phyloP scores from a whole-genome alignment of 2,113 vertebrate species.

The Saguinus midas region DNA sequence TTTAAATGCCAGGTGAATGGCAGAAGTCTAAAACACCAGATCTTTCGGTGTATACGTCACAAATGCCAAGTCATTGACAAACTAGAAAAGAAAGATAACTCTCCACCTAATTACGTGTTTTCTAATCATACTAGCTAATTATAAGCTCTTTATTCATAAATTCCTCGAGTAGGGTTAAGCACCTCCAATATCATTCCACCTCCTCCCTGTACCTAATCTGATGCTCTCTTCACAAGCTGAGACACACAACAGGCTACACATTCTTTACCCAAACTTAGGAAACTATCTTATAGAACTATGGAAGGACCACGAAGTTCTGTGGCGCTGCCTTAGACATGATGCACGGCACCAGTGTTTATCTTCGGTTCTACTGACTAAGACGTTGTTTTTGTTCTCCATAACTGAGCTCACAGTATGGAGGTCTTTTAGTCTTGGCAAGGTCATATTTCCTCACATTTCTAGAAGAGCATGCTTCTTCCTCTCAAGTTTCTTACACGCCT shows the following conservation, averaged over 20 bases:
- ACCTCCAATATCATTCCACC: not conserved
- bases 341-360: not conserved
- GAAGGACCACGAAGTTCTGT: not conserved
- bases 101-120: not conserved
- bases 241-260: not conserved
- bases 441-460: not conserved
- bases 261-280: not conserved
- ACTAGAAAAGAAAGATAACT: not conserved
- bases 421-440: not conserved
- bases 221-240: not conserved
- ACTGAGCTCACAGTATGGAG: not conserved
- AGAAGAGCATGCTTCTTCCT: not conserved
- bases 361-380: not conserved
- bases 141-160: slow-evolving; percentile 8
- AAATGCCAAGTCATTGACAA: slow-evolving; percentile 26
- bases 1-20: not conserved
- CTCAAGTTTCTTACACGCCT: not conserved
- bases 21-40: not conserved
- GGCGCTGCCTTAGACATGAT: not conserved
- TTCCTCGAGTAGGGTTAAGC: not conserved
- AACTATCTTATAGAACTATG: not conserved
- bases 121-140: not conserved
- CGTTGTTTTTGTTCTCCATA: not conserved
- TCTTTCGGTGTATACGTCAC: slow-evolving; percentile 17
- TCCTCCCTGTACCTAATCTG: not conserved